phyloP scores from a whole-genome alignment of 2,113 vertebrate genomes.

The Sylvia atricapilla region DNA sequence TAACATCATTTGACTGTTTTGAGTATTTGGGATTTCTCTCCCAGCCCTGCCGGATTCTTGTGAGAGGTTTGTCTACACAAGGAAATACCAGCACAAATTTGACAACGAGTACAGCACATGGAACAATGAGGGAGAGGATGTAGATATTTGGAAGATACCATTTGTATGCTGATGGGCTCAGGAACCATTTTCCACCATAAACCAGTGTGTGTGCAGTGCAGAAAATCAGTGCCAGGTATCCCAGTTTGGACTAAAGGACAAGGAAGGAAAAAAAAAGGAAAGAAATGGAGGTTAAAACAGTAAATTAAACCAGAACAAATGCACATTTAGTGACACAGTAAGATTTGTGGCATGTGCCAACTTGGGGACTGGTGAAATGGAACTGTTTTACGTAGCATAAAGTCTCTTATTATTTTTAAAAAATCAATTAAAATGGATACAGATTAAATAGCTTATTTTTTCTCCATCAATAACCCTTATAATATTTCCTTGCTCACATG shows the following conservation, averaged over 20 bases:
- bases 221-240: slow-evolving; percentile 83
- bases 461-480: not conserved
- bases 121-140: slow-evolving; percentile 82
- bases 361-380: not conserved
- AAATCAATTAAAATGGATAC: not conserved
- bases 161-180: slow-evolving; percentile 65
- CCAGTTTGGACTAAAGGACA: slow-evolving; percentile 85
- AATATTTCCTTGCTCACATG: not conserved
- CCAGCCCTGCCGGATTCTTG: slow-evolving; percentile 87
- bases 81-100: slow-evolving; percentile 85
- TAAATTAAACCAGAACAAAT: not conserved
- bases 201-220: slow-evolving; percentile 84
- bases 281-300: not conserved
- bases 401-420: not conserved
- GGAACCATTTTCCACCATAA: slow-evolving; percentile 83
- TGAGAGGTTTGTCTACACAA: slow-evolving; percentile 82
- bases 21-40: slow-evolving; percentile 69
- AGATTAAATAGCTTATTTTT: not conserved
- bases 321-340: not conserved
- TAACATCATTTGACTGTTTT: not conserved
- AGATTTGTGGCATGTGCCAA: not conserved
- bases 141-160: slow-evolving; percentile 84
- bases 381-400: not conserved
- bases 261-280: not conserved
- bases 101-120: slow-evolving; percentile 79